These are phyloP conservation scores for Ptychobarbus kaznakovi DNA, from an alignment of 2,797 vertebrate species.

Conservation along the genomic window DNA sequence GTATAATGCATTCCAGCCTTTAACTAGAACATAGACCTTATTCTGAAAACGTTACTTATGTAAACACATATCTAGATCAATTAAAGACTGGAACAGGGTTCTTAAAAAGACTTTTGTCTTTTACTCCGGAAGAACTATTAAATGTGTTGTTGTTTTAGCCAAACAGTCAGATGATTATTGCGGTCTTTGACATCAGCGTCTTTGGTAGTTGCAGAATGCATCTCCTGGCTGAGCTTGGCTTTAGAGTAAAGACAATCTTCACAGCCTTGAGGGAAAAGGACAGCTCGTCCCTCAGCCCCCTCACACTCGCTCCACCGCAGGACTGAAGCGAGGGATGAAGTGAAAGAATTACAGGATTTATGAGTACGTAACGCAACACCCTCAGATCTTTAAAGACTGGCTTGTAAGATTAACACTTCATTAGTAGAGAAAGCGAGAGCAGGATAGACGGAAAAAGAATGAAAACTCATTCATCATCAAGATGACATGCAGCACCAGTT, in stretches of 20 bases:
- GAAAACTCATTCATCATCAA: conserved; percentile 24
- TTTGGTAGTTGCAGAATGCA: background rate
- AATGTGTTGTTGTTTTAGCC: background rate
- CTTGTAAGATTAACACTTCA: conserved; percentile 42
- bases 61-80: background rate
- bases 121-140: background rate
- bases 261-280: conserved; percentile 21
- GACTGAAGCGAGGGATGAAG: background rate
- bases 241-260: conserved; percentile 14
- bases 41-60: background rate
- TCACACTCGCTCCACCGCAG: background rate
- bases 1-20: background rate
- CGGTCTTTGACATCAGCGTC: conserved; percentile 6
- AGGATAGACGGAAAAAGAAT: background rate
- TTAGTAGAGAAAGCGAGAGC: conserved; percentile 11
- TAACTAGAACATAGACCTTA: background rate
- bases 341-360: conserved; percentile 10
- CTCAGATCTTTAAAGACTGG: conserved; percentile 10
- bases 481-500: background rate
- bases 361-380: conserved; percentile 8
- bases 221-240: conserved; percentile 11
- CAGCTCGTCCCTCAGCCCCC: background rate
- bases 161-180: background rate
- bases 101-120: background rate
- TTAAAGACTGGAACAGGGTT: background rate